Conservation (phyloP, 2,113 vertebrate species). For the Nematolebias whitei region DNA sequence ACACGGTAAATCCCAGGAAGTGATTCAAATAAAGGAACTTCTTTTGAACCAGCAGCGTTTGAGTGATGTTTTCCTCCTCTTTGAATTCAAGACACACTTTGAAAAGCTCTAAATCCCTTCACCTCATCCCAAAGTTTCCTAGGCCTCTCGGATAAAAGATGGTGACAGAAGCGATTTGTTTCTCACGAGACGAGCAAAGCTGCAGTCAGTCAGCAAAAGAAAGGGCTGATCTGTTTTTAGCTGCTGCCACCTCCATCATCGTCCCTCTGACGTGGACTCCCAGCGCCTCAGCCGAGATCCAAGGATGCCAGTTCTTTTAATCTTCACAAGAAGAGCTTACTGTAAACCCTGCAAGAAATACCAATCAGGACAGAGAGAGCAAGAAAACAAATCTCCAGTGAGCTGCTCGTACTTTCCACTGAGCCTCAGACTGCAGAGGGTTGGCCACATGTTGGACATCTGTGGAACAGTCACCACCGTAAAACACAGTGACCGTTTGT, state of each 20-base stretch:
- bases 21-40: slow-evolving; percentile 57
- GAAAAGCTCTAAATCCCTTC: slow-evolving; percentile 17
- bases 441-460: slow-evolving; percentile 20
- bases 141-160: slow-evolving; percentile 13
- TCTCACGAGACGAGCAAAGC: slow-evolving; percentile 19
- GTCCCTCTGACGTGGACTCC: slow-evolving; percentile 47
- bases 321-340: slow-evolving; percentile 23
- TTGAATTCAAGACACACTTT: neutral
- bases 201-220: slow-evolving; percentile 26
- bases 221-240: slow-evolving; percentile 56
- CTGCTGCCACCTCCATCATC: slow-evolving; percentile 47
- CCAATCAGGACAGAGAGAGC: neutral
- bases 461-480: slow-evolving; percentile 41
- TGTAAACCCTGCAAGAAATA: slow-evolving; percentile 30
- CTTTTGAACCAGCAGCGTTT: slow-evolving; percentile 40
- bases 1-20: slow-evolving; percentile 33
- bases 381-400: too few species aligned
- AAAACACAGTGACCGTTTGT: slow-evolving; percentile 12
- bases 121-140: neutral
- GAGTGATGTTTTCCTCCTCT: neutral
- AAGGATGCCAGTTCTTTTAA: slow-evolving; percentile 50
- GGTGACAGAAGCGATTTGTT: slow-evolving; percentile 37
- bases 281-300: slow-evolving; percentile 29
- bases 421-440: slow-evolving; percentile 32
- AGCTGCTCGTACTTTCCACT: too few species aligned